These are phyloP conservation scores for Holothuria glaberrima DNA, from an alignment of 35 echinoderm and acorn worm species.

Conservation along the genomic window DNA sequence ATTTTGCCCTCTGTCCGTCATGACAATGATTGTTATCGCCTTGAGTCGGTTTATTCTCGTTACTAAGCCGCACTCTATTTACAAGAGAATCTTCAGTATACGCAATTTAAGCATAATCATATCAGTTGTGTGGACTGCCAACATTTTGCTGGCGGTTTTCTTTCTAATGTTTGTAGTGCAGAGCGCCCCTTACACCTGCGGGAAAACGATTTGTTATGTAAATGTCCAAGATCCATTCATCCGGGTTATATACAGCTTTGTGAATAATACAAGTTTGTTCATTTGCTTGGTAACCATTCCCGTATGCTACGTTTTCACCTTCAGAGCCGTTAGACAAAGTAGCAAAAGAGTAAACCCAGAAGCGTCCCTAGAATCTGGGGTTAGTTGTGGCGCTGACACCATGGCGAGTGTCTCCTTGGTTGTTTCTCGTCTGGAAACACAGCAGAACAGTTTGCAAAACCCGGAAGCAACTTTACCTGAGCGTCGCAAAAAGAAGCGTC, in stretches of 20 bases:
- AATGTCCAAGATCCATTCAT: not conserved
- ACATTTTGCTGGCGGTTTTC: not conserved
- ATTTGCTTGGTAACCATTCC: conserved; percentile 14
- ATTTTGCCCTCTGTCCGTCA: not conserved
- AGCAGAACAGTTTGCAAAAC: not conserved
- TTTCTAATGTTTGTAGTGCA: not conserved
- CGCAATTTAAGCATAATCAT: not conserved
- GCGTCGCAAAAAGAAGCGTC: not conserved
- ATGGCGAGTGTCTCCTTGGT: not conserved
- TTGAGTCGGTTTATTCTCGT: not conserved
- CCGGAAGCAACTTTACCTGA: not conserved
- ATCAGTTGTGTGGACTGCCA: not conserved
- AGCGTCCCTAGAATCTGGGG: not conserved
- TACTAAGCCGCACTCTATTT: not conserved
- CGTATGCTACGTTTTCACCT: not conserved
- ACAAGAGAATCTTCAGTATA: not conserved
- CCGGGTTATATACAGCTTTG: not conserved
- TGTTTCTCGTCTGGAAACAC: not conserved
- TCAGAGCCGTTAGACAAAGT: not conserved
- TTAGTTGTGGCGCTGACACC: not conserved
- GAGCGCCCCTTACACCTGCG: not conserved
- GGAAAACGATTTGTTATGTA: not conserved
- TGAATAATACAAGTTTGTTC: conserved; percentile 5
- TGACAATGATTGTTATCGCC: conserved; percentile 10
- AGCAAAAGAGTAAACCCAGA: not conserved